A percentile compares a stretch with the other conserved stretches of the same genome.
phyloP scores from a whole-genome alignment of 2,797 vertebrate species.

The Eurystomus glaucurus region DNA sequence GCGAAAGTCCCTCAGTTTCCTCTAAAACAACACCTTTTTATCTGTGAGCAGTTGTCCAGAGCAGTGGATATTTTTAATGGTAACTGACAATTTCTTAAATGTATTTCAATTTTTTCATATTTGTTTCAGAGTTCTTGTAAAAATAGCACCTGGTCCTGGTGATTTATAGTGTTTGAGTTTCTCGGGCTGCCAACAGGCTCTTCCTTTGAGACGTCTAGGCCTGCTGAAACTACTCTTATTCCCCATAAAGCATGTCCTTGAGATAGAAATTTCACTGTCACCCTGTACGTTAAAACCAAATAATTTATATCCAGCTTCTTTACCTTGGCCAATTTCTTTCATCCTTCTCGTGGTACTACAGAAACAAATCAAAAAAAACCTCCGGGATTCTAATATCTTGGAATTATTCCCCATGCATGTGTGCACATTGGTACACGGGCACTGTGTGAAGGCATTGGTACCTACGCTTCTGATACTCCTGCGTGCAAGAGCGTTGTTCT shows the following conservation, averaged over 20 bases:
- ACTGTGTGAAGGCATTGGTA: fast-evolving
- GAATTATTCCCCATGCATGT: not conserved
- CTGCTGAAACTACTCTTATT: not conserved
- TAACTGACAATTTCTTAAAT: not conserved
- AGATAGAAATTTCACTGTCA: not conserved
- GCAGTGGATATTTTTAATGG: not conserved
- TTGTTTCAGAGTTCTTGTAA: not conserved
- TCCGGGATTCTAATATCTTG: not conserved
- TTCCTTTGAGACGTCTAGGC: not conserved
- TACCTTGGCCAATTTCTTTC: not conserved
- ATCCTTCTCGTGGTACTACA: not conserved
- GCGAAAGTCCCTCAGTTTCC: not conserved
- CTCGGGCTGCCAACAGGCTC: not conserved
- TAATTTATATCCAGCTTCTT: not conserved
- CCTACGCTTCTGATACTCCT: not conserved
- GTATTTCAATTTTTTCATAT: not conserved
- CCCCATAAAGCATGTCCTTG: not conserved
- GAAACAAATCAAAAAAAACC: not conserved
- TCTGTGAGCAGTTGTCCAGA: not conserved
- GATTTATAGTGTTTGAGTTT: not conserved
- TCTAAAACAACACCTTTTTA: not conserved
- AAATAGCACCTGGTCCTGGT: not conserved
- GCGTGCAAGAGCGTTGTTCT: fast-evolving
- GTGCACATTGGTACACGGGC: fast-evolving
- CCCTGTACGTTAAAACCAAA: not conserved